phyloP scores from a whole-genome alignment of 2,888 invertebrate genomes.

The Venustoraphidia nigricollis region DNA sequence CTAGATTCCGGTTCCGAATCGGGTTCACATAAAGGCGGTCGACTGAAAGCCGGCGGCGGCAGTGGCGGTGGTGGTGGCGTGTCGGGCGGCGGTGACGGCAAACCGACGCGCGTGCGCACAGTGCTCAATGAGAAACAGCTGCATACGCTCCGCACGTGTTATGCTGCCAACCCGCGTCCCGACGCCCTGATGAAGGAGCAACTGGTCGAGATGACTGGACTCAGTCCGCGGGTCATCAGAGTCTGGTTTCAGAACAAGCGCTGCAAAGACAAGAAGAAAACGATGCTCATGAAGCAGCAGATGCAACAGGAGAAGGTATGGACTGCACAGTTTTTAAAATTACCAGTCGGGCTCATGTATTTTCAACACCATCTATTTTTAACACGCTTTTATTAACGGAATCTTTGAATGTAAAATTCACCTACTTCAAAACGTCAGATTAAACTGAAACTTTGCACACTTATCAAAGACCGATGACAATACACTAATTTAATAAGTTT shows the following conservation, averaged over 20 bases:
- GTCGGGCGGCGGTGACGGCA: conserved; percentile 60
- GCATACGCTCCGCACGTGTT: conserved; percentile 93
- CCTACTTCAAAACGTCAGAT: too few relatives aligned
- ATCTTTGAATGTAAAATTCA: too few relatives aligned
- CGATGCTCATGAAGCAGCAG: conserved; percentile 91
- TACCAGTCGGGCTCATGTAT: too few relatives aligned
- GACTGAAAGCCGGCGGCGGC: conserved; percentile 27
- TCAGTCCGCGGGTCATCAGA: conserved; percentile 93
- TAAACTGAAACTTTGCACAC: too few relatives aligned
- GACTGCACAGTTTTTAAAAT: not conserved
- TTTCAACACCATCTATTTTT: too few relatives aligned
- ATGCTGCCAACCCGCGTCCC: conserved; percentile 93
- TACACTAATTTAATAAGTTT: too few relatives aligned
- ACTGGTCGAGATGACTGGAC: conserved; percentile 95
- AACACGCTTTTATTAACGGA: too few relatives aligned
- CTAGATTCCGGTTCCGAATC: conserved; percentile 89
- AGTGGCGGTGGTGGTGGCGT: conserved; percentile 37
- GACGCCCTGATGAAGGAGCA: conserved; percentile 99
- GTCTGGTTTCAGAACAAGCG: conserved; percentile 99
- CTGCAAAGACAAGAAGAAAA: conserved; percentile 96
- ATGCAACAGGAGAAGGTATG: conserved; percentile 95
- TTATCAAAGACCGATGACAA: too few relatives aligned
- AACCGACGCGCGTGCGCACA: conserved; percentile 96
- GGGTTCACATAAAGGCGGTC: conserved; percentile 65
- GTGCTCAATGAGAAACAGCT: conserved; percentile 98